phyloP scores from a whole-genome alignment of 2,888 invertebrate species.

The Ectemnius cavifrons region DNA sequence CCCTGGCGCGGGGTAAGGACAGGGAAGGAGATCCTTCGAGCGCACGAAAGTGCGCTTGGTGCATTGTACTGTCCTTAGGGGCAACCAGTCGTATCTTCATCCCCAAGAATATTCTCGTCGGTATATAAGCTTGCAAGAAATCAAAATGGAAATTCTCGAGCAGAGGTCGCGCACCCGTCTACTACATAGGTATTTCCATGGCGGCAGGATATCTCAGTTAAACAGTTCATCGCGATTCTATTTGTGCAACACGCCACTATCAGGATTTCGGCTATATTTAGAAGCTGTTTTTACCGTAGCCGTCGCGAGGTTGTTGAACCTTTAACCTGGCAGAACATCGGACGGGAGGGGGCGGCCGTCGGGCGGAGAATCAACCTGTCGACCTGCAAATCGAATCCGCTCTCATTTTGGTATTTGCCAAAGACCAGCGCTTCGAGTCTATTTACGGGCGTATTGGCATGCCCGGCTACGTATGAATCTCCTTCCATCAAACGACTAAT shows the following conservation, averaged over 20 bases:
- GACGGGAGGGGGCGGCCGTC: not conserved
- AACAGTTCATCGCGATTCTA: too few relatives aligned
- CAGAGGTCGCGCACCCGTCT: not conserved
- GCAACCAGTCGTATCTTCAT: too few relatives aligned
- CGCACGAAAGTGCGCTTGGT: too few relatives aligned
- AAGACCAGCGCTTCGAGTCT: slow-evolving; percentile 38
- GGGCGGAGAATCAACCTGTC: slow-evolving; percentile 37
- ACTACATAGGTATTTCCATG: not conserved
- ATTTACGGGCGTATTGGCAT: slow-evolving; percentile 27
- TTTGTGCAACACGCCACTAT: not conserved
- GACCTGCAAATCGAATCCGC: slow-evolving; percentile 45
- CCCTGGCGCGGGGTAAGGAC: too few relatives aligned
- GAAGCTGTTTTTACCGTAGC: slow-evolving; percentile 2
- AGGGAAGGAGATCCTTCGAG: too few relatives aligned
- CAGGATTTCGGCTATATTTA: slow-evolving; percentile 16
- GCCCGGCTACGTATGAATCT: too few relatives aligned
- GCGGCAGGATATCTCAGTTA: not conserved
- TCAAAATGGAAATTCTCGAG: too few relatives aligned
- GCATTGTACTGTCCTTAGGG: too few relatives aligned
- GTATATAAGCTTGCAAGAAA: too few relatives aligned
- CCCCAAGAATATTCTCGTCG: too few relatives aligned
- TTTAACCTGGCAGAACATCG: slow-evolving; percentile 61
- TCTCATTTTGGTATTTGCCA: slow-evolving; percentile 42
- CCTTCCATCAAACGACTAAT: too few relatives aligned
- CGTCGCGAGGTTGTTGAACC: slow-evolving; percentile 61